These are phyloP conservation scores for Pemphigus obesinymphae DNA, from an alignment of 1,140 invertebrate genomes.

Conservation along the genomic window DNA sequence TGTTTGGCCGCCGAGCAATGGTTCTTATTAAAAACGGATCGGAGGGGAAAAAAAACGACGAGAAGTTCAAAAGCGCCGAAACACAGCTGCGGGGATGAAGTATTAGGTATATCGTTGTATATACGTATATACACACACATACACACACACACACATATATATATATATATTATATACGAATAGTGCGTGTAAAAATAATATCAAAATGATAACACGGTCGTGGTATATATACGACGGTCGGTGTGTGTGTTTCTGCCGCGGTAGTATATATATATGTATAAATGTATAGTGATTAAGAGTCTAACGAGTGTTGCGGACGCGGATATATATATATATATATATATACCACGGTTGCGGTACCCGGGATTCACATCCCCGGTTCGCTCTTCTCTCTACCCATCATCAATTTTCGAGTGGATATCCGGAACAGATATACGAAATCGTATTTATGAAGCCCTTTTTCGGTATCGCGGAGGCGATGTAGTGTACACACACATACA, in stretches of 20 bases:
- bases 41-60: too few relatives aligned
- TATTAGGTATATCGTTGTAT: too few relatives aligned
- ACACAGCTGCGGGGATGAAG: too few relatives aligned
- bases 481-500: not conserved
- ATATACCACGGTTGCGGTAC: not conserved
- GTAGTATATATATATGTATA: not conserved
- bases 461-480: not conserved
- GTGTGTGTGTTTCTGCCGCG: not conserved
- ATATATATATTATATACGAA: too few relatives aligned
- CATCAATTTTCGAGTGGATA: conserved; percentile 41
- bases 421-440: conserved; percentile 37
- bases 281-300: conserved; percentile 9
- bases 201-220: conserved; percentile 6
- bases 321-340: not conserved
- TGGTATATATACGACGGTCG: not conserved
- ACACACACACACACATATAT: too few relatives aligned
- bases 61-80: too few relatives aligned
- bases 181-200: not conserved
- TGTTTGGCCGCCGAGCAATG: not conserved
- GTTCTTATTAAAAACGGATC: conserved; percentile 33
- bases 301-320: conserved; percentile 32
- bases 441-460: conserved; percentile 26
- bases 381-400: not conserved
- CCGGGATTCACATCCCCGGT: too few relatives aligned
- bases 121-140: too few relatives aligned